These are phyloP conservation scores for Phataginus tricuspis DNA, from an alignment of 2,797 vertebrate genomes.

Conservation along the genomic window DNA sequence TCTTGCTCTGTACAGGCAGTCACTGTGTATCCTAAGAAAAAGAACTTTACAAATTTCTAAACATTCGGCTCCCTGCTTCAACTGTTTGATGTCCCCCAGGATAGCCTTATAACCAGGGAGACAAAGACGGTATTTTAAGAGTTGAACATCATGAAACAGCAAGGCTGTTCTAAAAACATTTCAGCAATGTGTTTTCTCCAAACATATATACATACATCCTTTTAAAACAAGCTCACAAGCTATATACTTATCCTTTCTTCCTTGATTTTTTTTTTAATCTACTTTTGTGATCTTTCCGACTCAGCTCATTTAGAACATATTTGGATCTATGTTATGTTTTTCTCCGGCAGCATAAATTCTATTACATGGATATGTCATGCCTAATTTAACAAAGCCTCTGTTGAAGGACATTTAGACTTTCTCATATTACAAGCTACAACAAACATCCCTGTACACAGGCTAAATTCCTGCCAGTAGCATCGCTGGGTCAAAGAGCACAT, in stretches of 20 bases:
- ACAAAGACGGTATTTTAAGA: slow-evolving; percentile 2
- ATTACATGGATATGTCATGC: background rate
- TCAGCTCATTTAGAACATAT: background rate
- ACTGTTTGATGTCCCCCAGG: background rate
- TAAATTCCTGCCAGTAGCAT: background rate
- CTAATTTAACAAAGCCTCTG: background rate
- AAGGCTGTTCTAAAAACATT: background rate
- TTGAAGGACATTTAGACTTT: background rate
- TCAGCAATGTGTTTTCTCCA: background rate
- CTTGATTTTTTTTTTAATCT: background rate
- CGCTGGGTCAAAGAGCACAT: background rate
- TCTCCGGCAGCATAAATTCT: background rate
- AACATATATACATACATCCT: background rate
- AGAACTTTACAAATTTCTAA: background rate
- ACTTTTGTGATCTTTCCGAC: slow-evolving; percentile 12
- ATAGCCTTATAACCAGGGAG: background rate
- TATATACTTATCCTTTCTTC: background rate
- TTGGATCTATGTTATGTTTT: background rate
- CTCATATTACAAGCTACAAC: background rate
- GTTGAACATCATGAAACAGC: background rate
- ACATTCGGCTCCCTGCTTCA: background rate
- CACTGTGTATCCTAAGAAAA: background rate
- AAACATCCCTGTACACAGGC: background rate
- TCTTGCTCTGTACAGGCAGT: background rate
- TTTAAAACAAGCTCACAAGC: background rate